These are phyloP conservation scores for Oreortyx pictus DNA, from an alignment of 2,797 vertebrate genomes.

Conservation along the genomic window DNA sequence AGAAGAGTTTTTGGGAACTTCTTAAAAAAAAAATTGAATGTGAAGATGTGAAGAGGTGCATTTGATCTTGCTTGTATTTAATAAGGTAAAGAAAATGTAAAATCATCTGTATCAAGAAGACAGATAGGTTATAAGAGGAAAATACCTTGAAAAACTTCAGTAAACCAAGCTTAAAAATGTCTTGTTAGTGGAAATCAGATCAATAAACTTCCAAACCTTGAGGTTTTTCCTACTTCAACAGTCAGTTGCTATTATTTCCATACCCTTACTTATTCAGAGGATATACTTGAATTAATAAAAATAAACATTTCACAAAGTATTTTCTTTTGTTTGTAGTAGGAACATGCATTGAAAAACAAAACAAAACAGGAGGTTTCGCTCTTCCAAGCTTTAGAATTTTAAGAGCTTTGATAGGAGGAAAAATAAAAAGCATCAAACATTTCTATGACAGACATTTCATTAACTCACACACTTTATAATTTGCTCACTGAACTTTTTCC, in stretches of 20 bases:
- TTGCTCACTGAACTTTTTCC: conserved; percentile 41
- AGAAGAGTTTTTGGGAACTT: conserved; percentile 14
- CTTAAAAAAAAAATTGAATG: conserved; percentile 17
- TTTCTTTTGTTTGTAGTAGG: background rate
- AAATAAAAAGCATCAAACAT: background rate
- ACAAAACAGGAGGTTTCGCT: background rate
- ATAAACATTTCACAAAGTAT: background rate
- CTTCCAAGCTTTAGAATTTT: background rate
- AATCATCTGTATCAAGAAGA: background rate
- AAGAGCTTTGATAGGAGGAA: background rate
- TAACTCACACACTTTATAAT: conserved; percentile 52
- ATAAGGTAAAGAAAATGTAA: background rate
- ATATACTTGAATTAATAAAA: conserved; percentile 7
- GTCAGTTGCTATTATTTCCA: background rate
- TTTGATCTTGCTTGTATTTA: conserved; percentile 5
- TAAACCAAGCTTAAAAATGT: conserved; percentile 47
- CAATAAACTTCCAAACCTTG: background rate
- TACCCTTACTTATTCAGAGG: background rate
- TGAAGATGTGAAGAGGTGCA: background rate
- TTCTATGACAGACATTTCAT: conserved; percentile 46
- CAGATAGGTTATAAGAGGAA: background rate
- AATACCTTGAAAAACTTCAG: conserved; percentile 23
- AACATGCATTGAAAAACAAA: background rate
- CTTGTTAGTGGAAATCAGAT: conserved; percentile 15
- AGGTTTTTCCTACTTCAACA: background rate